Percentiles rank a stretch among this genome's conserved stretches.
Evolutionary conservation across 2,797 vertebrate species (phyloP).

Genomic region (Syngnathus acus): DNA sequence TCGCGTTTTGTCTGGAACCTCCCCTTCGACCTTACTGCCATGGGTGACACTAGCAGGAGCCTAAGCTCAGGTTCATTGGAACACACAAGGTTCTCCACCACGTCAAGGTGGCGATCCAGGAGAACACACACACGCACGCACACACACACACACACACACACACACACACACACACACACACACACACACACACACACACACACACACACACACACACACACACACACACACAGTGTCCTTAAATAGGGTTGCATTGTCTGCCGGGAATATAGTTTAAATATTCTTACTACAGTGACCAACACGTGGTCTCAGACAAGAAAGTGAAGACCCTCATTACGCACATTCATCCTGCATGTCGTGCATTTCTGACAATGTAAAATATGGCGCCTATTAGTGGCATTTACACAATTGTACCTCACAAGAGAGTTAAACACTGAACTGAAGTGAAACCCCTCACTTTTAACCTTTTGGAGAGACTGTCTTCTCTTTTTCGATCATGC

Average conservation of each 20-base stretch:
- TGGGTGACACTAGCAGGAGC: no score
- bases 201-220: no score
- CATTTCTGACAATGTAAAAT: constrained; percentile 69
- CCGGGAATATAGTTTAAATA: constrained; percentile 6
- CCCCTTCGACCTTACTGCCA: no score
- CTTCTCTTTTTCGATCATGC: constrained; percentile 13
- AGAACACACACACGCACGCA: no score
- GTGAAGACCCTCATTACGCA: constrained; percentile 57
- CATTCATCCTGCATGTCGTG: constrained; percentile 46
- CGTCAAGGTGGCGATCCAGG: no score
- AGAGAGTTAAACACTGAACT: constrained; percentile 22
- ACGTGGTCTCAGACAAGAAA: constrained; percentile 42
- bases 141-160: no score
- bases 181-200: no score
- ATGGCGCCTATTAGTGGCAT: constrained; percentile 73
- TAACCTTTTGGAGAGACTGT: constrained; percentile 35
- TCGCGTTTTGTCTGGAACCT: no score
- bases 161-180: no score
- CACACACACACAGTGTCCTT: no score
- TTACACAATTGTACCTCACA: constrained; percentile 54
- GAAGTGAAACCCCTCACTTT: constrained; percentile 29
- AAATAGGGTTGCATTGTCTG: background rate
- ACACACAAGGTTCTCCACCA: no score
- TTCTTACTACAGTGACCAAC: constrained; percentile 65
- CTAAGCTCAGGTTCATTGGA: no score